Conservation (phyloP, 1,140 invertebrate genomes). For the Eupristina koningsbergeri region DNA sequence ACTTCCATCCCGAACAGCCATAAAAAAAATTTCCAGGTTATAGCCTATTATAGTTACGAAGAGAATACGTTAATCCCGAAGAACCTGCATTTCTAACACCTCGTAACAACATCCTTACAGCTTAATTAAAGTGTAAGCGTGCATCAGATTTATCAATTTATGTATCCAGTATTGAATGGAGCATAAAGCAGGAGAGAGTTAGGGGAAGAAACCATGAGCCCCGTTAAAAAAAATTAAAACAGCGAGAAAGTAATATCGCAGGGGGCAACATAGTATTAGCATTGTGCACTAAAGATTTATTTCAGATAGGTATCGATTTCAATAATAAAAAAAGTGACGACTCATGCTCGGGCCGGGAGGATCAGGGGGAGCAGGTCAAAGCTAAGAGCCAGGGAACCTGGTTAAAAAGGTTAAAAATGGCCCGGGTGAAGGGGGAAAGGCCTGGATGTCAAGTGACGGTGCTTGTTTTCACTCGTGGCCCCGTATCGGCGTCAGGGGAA, state of each 20-base stretch:
- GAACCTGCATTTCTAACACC: background rate
- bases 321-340: background rate
- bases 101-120: background rate
- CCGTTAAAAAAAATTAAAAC: background rate
- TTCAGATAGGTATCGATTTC: slow-evolving; percentile 26
- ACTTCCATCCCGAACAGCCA: background rate
- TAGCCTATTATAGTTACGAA: background rate
- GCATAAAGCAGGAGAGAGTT: background rate
- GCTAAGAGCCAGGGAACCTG: too few species aligned
- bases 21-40: too few species aligned
- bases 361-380: too few species aligned
- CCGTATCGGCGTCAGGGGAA: background rate
- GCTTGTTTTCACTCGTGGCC: slow-evolving; percentile 1
- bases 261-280: background rate
- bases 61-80: background rate
- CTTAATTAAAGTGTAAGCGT: background rate
- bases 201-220: background rate
- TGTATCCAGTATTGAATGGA: background rate
- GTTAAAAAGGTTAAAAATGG: too few species aligned
- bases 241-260: background rate
- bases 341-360: background rate
- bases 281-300: slow-evolving; percentile 7
- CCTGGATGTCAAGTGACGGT: slow-evolving; percentile 19
- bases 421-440: slow-evolving; percentile 37
- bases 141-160: background rate